Evolutionary conservation across 2,113 vertebrate genomes (phyloP).

Genomic region (Numida meleagris): DNA sequence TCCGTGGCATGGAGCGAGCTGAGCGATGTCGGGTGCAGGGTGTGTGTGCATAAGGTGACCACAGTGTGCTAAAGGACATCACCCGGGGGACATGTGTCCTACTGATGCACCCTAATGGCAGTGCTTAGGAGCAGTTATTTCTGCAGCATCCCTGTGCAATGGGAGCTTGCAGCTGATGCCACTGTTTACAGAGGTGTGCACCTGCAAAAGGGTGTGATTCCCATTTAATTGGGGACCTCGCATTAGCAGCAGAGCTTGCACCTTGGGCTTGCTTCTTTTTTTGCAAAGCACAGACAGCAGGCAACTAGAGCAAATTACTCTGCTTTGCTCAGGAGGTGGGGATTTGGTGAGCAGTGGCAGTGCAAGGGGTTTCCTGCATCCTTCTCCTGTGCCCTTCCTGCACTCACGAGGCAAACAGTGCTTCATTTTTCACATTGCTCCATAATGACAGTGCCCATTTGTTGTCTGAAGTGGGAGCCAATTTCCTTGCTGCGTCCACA

Average conservation of each 20-base stretch:
- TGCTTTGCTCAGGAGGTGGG: background rate
- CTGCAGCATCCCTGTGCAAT: background rate
- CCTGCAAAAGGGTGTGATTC: too few species aligned
- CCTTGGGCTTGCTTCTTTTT: background rate
- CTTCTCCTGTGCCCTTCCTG: background rate
- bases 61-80: background rate
- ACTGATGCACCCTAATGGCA: background rate
- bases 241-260: background rate
- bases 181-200: background rate
- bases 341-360: background rate
- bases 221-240: background rate
- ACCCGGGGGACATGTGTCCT: background rate
- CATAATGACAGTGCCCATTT: background rate
- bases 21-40: background rate
- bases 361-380: background rate
- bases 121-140: background rate
- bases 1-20: fast-evolving
- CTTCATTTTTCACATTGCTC: background rate
- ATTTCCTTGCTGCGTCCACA: background rate
- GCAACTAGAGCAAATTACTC: background rate
- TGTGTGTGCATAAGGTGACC: background rate
- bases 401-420: background rate
- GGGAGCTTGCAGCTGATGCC: fast-evolving
- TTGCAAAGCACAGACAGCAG: background rate
- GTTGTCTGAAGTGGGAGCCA: background rate